Conservation (phyloP, 2,888 invertebrate species). For the Hydroisotoma schaefferi region DNA sequence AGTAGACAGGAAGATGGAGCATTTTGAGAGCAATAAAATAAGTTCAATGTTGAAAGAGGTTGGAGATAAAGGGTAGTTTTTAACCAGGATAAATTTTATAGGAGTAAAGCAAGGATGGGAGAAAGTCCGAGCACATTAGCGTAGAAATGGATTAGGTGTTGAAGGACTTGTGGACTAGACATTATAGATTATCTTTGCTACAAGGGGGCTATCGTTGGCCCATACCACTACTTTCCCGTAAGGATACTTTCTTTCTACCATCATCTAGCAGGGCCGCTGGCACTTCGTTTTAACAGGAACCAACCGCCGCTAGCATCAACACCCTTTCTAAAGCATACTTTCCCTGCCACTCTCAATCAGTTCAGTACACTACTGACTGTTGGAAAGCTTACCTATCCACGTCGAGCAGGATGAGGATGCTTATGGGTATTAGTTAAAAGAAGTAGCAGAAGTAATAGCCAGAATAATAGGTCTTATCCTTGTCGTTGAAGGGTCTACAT, state of each 20-base stretch:
- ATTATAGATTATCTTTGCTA: not conserved
- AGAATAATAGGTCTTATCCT: too few relatives aligned
- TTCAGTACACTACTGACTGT: too few relatives aligned
- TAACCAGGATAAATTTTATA: too few relatives aligned
- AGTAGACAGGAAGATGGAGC: conserved; percentile 24
- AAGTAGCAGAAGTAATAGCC: too few relatives aligned
- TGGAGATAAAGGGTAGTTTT: conserved; percentile 1
- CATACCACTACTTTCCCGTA: too few relatives aligned
- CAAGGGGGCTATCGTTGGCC: not conserved
- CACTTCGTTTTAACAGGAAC: not conserved
- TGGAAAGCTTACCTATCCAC: too few relatives aligned
- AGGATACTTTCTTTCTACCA: not conserved
- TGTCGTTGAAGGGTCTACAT: too few relatives aligned
- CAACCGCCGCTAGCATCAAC: not conserved
- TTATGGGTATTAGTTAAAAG: too few relatives aligned
- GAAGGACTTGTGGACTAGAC: not conserved
- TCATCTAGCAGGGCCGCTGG: not conserved
- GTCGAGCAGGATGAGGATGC: too few relatives aligned
- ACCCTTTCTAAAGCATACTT: not conserved
- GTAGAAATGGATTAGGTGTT: conserved; percentile 32
- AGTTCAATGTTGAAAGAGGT: conserved; percentile 14
- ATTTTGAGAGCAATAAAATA: conserved; percentile 25
- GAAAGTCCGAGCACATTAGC: conserved; percentile 28
- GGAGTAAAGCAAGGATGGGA: conserved; percentile 7
- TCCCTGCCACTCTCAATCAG: not conserved